Percentiles rank a stretch among this genome's conserved stretches.
Evolutionary conservation across 2,888 invertebrate species (phyloP).

Genomic region (Troglohyphantes excavatus): DNA sequence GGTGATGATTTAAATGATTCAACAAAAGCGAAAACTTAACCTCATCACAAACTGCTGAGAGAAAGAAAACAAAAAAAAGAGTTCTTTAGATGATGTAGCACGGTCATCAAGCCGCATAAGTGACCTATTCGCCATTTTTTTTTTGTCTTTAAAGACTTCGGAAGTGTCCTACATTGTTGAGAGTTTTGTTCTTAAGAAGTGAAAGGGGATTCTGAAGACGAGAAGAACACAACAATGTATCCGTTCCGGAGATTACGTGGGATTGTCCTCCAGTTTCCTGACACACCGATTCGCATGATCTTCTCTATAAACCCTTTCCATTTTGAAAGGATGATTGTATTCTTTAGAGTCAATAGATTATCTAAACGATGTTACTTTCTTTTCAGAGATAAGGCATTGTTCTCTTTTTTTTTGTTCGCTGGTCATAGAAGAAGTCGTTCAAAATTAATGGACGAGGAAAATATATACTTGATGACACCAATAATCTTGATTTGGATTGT

Average conservation of each 20-base stretch:
- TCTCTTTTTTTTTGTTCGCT: not conserved
- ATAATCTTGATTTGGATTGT: not conserved
- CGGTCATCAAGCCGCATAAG: conserved; percentile 7
- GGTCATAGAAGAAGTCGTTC: not conserved
- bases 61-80: too few relatives aligned
- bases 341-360: not conserved
- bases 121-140: not conserved
- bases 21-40: conserved; percentile 45
- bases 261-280: conserved; percentile 30
- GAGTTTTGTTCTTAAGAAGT: not conserved
- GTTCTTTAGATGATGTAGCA: not conserved
- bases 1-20: conserved; percentile 67
- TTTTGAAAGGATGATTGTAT: conserved; percentile 4
- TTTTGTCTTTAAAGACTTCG: conserved; percentile 26
- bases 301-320: not conserved
- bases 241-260: conserved; percentile 11
- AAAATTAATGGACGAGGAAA: not conserved
- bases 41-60: conserved; percentile 8
- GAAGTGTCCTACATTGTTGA: conserved; percentile 39
- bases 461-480: not conserved
- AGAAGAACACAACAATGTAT: conserved; percentile 39
- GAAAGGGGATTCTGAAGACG: too few relatives aligned
- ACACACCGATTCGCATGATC: not conserved
- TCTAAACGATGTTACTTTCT: conserved; percentile 21
- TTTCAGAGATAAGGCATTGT: not conserved